phyloP scores from a whole-genome alignment of 2,797 vertebrate species.

The Sebastes matsubarae region DNA sequence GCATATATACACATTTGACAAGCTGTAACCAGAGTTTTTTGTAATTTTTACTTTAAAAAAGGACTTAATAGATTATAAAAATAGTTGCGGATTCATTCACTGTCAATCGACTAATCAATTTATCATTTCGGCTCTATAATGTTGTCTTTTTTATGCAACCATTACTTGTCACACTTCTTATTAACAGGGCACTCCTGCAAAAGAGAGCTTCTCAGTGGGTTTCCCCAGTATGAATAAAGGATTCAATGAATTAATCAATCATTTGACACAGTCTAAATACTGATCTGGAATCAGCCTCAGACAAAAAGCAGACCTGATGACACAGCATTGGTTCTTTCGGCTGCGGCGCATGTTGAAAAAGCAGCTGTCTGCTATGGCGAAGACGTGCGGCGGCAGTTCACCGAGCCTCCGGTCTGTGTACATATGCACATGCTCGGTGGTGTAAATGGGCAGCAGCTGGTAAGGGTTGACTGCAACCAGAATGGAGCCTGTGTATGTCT shows the following conservation, averaged over 20 bases:
- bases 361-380: constrained; percentile 94
- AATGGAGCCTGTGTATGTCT: constrained; percentile 98
- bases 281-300: background rate
- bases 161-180: background rate
- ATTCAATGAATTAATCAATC: background rate
- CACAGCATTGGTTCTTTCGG: constrained; percentile 90
- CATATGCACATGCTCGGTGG: constrained; percentile 87
- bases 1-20: background rate
- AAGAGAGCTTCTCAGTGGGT: background rate
- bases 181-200: background rate
- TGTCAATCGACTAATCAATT: background rate
- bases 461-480: constrained; percentile 97
- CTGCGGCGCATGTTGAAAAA: constrained; percentile 95
- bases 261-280: background rate
- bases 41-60: background rate
- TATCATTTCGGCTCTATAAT: background rate
- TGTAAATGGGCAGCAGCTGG: constrained; percentile 94
- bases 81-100: background rate
- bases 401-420: constrained; percentile 90
- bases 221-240: background rate
- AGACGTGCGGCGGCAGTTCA: constrained; percentile 93
- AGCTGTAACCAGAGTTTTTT: background rate
- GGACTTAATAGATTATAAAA: background rate
- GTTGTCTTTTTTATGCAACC: background rate
- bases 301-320: constrained; percentile 89